Evolutionary conservation across 2,113 vertebrate genomes (phyloP), one percentile per base, ranked within the genome.

Genomic region (Sturnus vulgaris): DNA sequence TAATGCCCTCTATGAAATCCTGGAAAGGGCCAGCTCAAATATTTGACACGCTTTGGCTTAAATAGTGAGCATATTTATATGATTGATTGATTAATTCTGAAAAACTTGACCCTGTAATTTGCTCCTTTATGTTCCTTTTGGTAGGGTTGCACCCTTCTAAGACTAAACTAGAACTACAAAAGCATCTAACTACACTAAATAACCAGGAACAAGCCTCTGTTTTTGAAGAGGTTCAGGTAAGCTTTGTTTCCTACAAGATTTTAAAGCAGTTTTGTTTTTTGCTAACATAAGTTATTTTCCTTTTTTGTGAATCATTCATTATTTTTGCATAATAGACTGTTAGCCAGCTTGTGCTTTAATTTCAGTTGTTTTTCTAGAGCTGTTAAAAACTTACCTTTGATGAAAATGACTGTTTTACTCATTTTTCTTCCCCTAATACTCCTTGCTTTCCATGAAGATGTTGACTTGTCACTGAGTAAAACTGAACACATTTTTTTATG

Each of bases 191-290:
- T 44, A 98, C 97, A n/a, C 96, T 99, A 96, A 98, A 98, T 81
- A 99, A 99, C 92, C 95, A 98, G 77, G 99, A 99, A 39, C 99
- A 99, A 86, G 99, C 98, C 16, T 98, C 98, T 37, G 92, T 99
- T 92, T 99, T 99, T 97, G 99, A 99, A 92, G 99, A 98, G 90
- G 98, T 98, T 93, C 98, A 98, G 99, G 99, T 99, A 98, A 78
- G 28, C 18, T 46, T 24, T 52, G 24, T 35, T 80, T 50, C 23
- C 35, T 35, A 13, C n/a, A 78, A 52, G 46, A 49, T 31, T 77
- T 92, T 73, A 53, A 91, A 84, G n/a, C 39, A 63, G 3, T 12
- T 76, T 10, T 64, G 7, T 3, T 56, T 94, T 80, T 83, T 73
- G 8, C 50, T 42, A 30, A 30, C 15, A 15, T 50, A 33, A 30